A percentile compares a stretch with the other conserved stretches of the same genome.
These are phyloP conservation scores for Hedychridium roseum DNA, from an alignment of 2,888 invertebrate genomes.

Conservation along the genomic window DNA sequence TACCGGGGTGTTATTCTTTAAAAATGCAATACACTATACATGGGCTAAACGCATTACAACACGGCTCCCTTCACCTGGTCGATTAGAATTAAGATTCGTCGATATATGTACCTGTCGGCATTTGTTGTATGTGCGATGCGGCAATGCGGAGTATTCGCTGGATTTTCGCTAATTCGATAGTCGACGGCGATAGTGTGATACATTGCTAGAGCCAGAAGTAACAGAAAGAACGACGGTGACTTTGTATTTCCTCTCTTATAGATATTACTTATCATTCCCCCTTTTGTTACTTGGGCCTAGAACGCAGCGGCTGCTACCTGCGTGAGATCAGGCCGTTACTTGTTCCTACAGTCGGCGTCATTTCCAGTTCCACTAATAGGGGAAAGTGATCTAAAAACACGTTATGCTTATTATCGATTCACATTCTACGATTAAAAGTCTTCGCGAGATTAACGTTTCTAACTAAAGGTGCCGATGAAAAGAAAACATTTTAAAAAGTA, in stretches of 20 bases:
- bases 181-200: slow-evolving; percentile 54
- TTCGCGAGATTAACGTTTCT: too few species aligned
- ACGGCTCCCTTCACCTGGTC: slow-evolving; percentile 59
- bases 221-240: slow-evolving; percentile 55
- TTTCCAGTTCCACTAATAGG: slow-evolving; percentile 87
- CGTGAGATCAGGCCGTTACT: slow-evolving; percentile 85
- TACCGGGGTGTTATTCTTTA: slow-evolving; percentile 45
- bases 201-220: slow-evolving; percentile 60
- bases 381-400: slow-evolving; percentile 84
- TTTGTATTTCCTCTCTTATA: slow-evolving; percentile 34
- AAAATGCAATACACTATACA: slow-evolving; percentile 63
- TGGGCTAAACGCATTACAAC: slow-evolving; percentile 63
- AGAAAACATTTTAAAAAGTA: too few species aligned
- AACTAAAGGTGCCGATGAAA: too few species aligned
- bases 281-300: slow-evolving; percentile 59
- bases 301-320: slow-evolving; percentile 75
- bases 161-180: slow-evolving; percentile 50
- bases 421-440: too few species aligned
- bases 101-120: slow-evolving; percentile 43
- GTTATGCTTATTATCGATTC: too few species aligned
- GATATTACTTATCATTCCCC: slow-evolving; percentile 38
- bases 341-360: slow-evolving; percentile 79
- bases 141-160: slow-evolving; percentile 57
- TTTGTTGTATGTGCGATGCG: slow-evolving; percentile 58
- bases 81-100: slow-evolving; percentile 53